These are phyloP conservation scores for Amia ocellicauda DNA, from an alignment of 2,113 vertebrate species.

Conservation along the genomic window DNA sequence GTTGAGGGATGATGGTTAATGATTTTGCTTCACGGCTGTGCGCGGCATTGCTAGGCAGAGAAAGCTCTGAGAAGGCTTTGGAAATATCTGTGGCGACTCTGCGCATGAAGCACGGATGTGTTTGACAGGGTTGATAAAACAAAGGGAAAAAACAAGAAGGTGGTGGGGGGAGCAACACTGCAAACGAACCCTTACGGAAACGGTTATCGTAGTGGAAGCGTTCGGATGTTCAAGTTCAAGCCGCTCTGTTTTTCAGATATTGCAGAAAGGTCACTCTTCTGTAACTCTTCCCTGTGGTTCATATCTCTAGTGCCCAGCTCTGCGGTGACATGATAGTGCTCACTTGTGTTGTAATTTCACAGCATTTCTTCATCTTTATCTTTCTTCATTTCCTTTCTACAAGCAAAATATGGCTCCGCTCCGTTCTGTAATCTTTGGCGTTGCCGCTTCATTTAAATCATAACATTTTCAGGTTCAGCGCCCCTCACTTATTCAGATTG, in stretches of 20 bases:
- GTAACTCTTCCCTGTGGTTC: conserved; percentile 34
- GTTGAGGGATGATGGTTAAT: no score
- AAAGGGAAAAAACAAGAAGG: no score
- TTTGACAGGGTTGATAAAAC: no score
- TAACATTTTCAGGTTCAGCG: conserved; percentile 40
- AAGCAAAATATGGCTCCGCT: conserved; percentile 43
- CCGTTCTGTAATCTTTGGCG: conserved; percentile 42
- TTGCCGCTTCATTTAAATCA: conserved; percentile 45
- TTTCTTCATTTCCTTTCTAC: neutral
- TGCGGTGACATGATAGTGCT: conserved; percentile 40
- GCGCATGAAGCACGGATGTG: no score
- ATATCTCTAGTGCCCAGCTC: conserved; percentile 51
- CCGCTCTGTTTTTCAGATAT: neutral
- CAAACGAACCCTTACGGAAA: no score
- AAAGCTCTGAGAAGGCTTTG: no score
- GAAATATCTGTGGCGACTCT: no score
- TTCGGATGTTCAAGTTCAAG: no score
- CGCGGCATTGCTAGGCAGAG: no score
- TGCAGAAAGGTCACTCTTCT: conserved; percentile 42
- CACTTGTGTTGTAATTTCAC: conserved; percentile 43
- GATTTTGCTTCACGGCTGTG: no score
- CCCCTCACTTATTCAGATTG: conserved; percentile 18
- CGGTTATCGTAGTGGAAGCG: no score
- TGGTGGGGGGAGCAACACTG: no score
- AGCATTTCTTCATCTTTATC: conserved; percentile 45